Conservation (phyloP, 2,113 vertebrate genomes). For the Falco punctatus region DNA sequence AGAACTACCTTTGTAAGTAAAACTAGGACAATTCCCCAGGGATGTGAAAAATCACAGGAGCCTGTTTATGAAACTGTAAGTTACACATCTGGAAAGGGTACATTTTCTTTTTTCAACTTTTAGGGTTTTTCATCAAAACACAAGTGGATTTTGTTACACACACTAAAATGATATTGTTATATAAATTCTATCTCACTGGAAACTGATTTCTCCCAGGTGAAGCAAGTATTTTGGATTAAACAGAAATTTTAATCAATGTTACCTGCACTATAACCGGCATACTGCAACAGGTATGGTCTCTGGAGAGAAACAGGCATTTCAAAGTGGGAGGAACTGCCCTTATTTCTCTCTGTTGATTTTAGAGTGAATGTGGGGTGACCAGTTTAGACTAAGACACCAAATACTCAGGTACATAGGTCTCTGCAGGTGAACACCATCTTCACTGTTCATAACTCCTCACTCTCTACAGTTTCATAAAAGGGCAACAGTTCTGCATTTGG, state of each 20-base stretch:
- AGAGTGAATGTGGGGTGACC: not conserved
- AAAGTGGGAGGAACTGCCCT: not conserved
- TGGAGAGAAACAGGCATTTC: not conserved
- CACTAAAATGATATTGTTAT: not conserved
- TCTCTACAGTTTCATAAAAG: not conserved
- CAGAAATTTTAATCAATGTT: not conserved
- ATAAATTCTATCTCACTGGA: not conserved
- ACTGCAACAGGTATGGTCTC: not conserved
- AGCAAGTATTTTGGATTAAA: not conserved
- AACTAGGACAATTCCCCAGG: not conserved
- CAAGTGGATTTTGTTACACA: not conserved
- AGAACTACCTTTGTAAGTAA: not conserved
- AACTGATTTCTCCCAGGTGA: not conserved
- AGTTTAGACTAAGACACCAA: not conserved
- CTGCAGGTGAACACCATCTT: not conserved
- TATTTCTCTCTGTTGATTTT: not conserved
- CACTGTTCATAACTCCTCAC: too few relatives aligned
- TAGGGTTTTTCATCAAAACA: accelerated
- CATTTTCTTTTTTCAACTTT: not conserved
- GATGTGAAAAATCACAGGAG: not conserved
- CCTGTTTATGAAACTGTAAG: not conserved
- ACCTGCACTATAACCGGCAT: accelerated
- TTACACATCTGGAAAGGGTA: not conserved
- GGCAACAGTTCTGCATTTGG: not conserved
- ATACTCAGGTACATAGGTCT: not conserved